Evolutionary conservation across 2,888 invertebrate species (phyloP).

Genomic region (Leptinotarsa peninsularis): DNA sequence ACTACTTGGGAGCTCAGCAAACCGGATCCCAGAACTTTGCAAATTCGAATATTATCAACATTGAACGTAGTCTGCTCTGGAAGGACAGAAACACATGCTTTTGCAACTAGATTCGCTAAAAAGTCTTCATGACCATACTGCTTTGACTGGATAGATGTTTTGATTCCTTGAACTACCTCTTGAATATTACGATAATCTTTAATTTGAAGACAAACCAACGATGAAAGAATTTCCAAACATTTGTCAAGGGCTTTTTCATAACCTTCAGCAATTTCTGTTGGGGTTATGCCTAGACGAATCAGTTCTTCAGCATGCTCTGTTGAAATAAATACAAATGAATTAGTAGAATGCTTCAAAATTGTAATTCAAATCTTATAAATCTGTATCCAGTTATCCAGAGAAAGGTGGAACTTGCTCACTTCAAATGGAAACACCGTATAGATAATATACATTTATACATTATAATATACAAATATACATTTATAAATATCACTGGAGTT

Average conservation of each 20-base stretch:
- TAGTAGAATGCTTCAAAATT: too few species aligned
- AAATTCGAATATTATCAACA: slow-evolving; percentile 96
- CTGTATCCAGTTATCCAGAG: too few species aligned
- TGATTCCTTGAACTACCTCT: slow-evolving; percentile 80
- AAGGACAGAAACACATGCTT: slow-evolving; percentile 89
- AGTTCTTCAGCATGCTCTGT: slow-evolving; percentile 90
- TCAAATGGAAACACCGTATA: not conserved
- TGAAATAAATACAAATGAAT: slow-evolving; percentile 18
- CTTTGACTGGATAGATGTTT: slow-evolving; percentile 93
- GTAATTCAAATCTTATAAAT: not conserved
- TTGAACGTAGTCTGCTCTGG: slow-evolving; percentile 92
- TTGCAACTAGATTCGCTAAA: slow-evolving; percentile 84
- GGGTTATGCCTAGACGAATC: slow-evolving; percentile 93
- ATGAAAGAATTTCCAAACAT: slow-evolving; percentile 89
- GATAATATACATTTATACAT: too few species aligned
- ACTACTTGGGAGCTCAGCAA: slow-evolving; percentile 83
- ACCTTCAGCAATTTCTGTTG: slow-evolving; percentile 95
- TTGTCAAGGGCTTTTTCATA: slow-evolving; percentile 92
- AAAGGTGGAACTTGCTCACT: not conserved
- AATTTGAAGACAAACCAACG: slow-evolving; percentile 82
- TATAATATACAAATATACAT: too few species aligned
- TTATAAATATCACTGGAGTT: too few species aligned
- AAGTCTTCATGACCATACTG: slow-evolving; percentile 98
- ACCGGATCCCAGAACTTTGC: slow-evolving; percentile 91
- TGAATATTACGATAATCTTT: slow-evolving; percentile 75